Conservation (phyloP, 2,888 invertebrate species). For the Mesochorus sp. region DNA sequence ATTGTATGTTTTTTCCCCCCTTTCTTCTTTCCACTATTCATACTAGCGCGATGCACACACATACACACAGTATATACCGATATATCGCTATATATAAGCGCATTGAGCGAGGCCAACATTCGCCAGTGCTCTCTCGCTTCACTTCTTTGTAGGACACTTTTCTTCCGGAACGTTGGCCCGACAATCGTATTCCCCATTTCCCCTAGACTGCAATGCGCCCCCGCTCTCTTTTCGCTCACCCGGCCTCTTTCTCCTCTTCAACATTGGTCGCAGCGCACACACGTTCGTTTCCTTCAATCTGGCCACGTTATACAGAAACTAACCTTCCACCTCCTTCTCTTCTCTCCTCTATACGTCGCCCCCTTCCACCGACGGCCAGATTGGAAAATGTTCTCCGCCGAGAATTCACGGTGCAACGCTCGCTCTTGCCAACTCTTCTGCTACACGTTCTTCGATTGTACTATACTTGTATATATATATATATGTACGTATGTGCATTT, state of each 20-base stretch:
- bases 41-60: constrained; percentile 40
- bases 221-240: constrained; percentile 67
- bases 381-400: constrained; percentile 65
- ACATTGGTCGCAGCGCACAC: constrained; percentile 66
- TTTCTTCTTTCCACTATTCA: constrained; percentile 32
- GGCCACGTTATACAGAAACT: constrained; percentile 72
- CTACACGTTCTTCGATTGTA: constrained; percentile 35
- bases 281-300: constrained; percentile 77
- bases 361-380: constrained; percentile 60
- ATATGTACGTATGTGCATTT: neutral
- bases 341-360: constrained; percentile 6
- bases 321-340: constrained; percentile 26
- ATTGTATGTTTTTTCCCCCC: constrained; percentile 18
- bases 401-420: constrained; percentile 64
- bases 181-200: constrained; percentile 79
- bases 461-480: constrained; percentile 24
- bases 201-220: constrained; percentile 61
- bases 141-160: constrained; percentile 77
- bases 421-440: constrained; percentile 29
- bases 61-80: constrained; percentile 2
- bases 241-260: constrained; percentile 67
- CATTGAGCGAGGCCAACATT: constrained; percentile 53
- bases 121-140: constrained; percentile 59
- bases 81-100: constrained; percentile 52
- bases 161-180: constrained; percentile 78